Percentiles rank a stretch among this genome's conserved stretches.
Evolutionary conservation across 92 coral and sea anemone species (phyloP).

Genomic region (Hydrozoanthus gracilis): DNA sequence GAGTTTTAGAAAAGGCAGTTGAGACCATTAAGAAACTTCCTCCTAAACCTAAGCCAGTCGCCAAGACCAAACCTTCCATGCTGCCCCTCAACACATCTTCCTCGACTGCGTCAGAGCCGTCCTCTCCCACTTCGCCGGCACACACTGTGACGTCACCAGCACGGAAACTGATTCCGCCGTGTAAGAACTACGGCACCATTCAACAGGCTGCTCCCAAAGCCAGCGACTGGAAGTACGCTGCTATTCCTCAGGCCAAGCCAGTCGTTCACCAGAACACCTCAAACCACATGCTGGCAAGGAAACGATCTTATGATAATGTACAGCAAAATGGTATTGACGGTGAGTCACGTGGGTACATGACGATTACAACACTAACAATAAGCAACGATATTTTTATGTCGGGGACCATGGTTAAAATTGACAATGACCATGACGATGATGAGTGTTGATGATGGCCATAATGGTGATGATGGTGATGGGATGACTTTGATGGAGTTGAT

Average conservation of each 20-base stretch:
- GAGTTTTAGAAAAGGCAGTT: slow-evolving; percentile 83
- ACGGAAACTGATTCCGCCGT: slow-evolving; percentile 93
- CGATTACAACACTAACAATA: background rate
- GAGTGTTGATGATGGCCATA: background rate
- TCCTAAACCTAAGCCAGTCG: slow-evolving; percentile 75
- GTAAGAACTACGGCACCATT: slow-evolving; percentile 72
- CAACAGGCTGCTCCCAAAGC: slow-evolving; percentile 83
- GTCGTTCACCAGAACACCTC: slow-evolving; percentile 68
- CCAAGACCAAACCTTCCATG: slow-evolving; percentile 76
- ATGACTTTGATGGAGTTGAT: background rate
- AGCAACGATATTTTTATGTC: background rate
- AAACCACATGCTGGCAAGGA: slow-evolving; percentile 93
- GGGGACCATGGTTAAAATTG: background rate
- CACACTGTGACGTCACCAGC: slow-evolving; percentile 89
- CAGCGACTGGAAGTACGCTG: slow-evolving; percentile 89
- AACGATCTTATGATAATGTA: slow-evolving; percentile 84
- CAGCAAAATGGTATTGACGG: slow-evolving; percentile 99
- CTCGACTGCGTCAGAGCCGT: slow-evolving; percentile 65
- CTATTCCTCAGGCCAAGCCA: slow-evolving; percentile 87
- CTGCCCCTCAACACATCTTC: slow-evolving; percentile 75
- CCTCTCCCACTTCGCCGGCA: slow-evolving; percentile 86
- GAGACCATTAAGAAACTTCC: slow-evolving; percentile 83
- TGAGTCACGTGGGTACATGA: slow-evolving; percentile 42
- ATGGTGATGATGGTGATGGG: background rate
- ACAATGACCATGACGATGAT: background rate